Base-by-base conservation (phyloP, 2,797 vertebrate species). In the Centropyge bicolor region DNA sequence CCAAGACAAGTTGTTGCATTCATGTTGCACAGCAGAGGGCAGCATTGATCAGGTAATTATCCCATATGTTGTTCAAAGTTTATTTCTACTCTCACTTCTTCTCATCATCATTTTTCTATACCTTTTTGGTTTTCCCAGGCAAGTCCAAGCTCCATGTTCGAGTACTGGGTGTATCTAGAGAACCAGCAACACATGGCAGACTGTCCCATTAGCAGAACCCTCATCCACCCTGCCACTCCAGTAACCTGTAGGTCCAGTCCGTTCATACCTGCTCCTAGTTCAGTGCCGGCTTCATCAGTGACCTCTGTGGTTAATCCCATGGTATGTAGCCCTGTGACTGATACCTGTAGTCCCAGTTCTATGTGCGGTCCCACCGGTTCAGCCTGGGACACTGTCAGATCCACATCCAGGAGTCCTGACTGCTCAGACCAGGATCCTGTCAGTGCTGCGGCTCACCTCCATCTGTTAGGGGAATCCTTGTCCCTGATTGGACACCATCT, bases 381-480 rank as follows among this genome's bases (percentile, higher is more conserved):
- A 56, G 40, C 49, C 20, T 17, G 62, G 91, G 83, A 96, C 89
- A 2, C 93, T 88, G 60, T 96, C 46, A 89, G 94, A 41, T 96
- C 95, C 19, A 92, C 95, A 43, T 90, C 93, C 80, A 94, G 93
- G 86, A 92, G 77, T 74, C 27, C 76, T 3, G 38, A 11, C n/a
- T 56, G 46, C 74, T 95, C 95, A 1, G 96, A 97, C 16, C 94
- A 92, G n/a, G 96, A 97, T 68, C 97, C 96, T 62, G 96, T 98
- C 41, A 96, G 95, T 59, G 96, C 97, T 3, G 98, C 98, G 24
- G 97, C 98, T 69, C 96, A 99, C 82, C 94, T 99, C 1, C 98
- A 99, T 90, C 93, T 99, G 35, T 76, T 99, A 76, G 98, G 98
- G n/a, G 98, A 99, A 78, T 98, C 98, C 11, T 93, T 99, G 59